Evolutionary conservation across 2,888 invertebrate genomes (phyloP), one percentile per base, ranked within the genome.

Genomic region (Pristionchus arcanus): DNA sequence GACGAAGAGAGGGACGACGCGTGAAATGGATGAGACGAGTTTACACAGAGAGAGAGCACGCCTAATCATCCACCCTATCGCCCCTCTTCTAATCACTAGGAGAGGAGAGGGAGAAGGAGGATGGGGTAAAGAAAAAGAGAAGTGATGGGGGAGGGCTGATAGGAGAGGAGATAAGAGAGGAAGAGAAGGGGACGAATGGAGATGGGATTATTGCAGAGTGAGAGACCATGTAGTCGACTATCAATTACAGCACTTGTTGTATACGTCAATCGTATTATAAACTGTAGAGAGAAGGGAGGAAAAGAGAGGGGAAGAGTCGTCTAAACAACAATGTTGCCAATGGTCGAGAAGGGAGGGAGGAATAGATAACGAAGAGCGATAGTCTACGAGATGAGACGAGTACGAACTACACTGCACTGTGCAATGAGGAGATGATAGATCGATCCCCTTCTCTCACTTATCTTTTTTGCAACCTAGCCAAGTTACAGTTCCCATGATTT

Each of bases 71-170:
- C 71, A 28, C n/a, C 68, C 34, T 19, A 71, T 71, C 71, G 34
- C 71, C 28, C 71, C 42, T n/a, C 63, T 25, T 34, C 71, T 28
- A 68, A 71, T 16, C 16, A 71, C 42, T 16, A 19, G 55, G 59
- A 28, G 34, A 37, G 84, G n/a, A 16, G 84, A 81, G 49, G n/a
- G 84, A 84, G 84, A 37, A 5, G 59, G 84, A 84, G 59, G n/a
- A 34, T 49, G 84, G 49, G 59, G 34, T 28, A 31, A n/a, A 84
- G 84, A 84, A 53, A 59, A n/a, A 53, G 84, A 84, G 59, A n/a
- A 37, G 34, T 31, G 34, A 42, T n/a, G 81, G 34, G 49, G 42
- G 49, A 81, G 49, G 63, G 63, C 63, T 63, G 63, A 63, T 63
- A 37, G 74, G 7, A 34, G 15, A 49, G 25, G n/a, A 81, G 81